phyloP scores from a whole-genome alignment of 2,113 vertebrate species.

The Pangasianodon gigas region DNA sequence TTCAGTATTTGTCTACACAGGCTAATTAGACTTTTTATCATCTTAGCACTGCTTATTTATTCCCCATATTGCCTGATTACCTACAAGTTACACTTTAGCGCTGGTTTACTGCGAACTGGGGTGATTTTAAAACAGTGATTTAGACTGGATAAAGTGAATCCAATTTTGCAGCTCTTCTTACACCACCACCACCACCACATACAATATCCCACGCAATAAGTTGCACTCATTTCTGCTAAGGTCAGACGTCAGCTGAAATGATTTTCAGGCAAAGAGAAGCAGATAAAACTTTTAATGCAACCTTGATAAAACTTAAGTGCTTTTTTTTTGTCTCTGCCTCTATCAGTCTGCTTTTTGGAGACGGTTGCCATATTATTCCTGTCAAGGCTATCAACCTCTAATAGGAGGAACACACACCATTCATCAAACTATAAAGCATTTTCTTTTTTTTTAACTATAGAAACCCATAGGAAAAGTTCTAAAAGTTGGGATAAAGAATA shows the following conservation, averaged over 20 bases:
- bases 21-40: conserved; percentile 10
- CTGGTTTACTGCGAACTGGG: not conserved
- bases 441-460: not conserved
- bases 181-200: not conserved
- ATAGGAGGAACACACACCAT: conserved; percentile 27
- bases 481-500: not conserved
- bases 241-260: not conserved
- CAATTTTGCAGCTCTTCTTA: not conserved
- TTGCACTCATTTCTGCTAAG: not conserved
- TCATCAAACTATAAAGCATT: conserved; percentile 37
- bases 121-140: not conserved
- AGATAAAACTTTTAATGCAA: conserved; percentile 26
- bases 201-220: conserved; percentile 19
- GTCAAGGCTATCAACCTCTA: conserved; percentile 4
- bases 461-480: not conserved
- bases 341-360: not conserved
- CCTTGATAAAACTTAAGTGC: conserved; percentile 20
- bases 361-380: not conserved
- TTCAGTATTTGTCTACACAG: not conserved
- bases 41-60: not conserved
- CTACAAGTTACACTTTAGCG: not conserved
- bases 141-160: not conserved
- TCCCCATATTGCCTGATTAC: not conserved
- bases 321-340: conserved; percentile 1
- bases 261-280: conserved; percentile 24